These are phyloP conservation scores for Scaptomyza cyrtandrae DNA, from an alignment of 2,888 invertebrate species.

Conservation along the genomic window DNA sequence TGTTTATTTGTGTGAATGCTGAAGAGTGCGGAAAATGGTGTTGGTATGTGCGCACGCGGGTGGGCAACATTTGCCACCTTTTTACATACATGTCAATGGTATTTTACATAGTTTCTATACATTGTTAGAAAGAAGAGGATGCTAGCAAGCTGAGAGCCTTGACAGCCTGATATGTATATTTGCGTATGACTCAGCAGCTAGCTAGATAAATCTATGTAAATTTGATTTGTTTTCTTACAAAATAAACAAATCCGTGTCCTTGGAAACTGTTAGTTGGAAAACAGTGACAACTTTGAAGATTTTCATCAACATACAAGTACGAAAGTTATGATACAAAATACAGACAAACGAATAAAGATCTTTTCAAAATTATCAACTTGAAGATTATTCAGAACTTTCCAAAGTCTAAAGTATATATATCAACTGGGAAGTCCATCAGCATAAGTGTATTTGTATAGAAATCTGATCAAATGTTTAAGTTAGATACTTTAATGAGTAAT, in stretches of 20 bases:
- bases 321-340: neutral
- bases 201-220: neutral
- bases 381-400: too few relatives aligned
- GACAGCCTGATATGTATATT: neutral
- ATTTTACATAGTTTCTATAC: neutral
- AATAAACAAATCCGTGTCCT: neutral
- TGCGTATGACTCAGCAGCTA: neutral
- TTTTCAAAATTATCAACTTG: too few relatives aligned
- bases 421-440: too few relatives aligned
- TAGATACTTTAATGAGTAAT: too few relatives aligned
- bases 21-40: neutral
- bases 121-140: too few relatives aligned
- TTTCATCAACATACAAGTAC: neutral
- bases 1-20: neutral
- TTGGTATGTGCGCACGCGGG: constrained; percentile 2
- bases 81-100: neutral
- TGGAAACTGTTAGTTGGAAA: neutral
- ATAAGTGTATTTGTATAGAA: too few relatives aligned
- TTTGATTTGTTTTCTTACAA: neutral
- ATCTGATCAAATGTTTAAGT: too few relatives aligned
- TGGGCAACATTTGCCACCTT: constrained; percentile 5
- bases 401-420: too few relatives aligned
- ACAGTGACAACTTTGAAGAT: neutral
- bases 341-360: neutral
- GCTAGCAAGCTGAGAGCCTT: neutral